A percentile compares a stretch with the other conserved stretches of the same genome.
Evolutionary conservation across 1,140 invertebrate genomes (phyloP).

Genomic region (Pachypeltis micranthus): DNA sequence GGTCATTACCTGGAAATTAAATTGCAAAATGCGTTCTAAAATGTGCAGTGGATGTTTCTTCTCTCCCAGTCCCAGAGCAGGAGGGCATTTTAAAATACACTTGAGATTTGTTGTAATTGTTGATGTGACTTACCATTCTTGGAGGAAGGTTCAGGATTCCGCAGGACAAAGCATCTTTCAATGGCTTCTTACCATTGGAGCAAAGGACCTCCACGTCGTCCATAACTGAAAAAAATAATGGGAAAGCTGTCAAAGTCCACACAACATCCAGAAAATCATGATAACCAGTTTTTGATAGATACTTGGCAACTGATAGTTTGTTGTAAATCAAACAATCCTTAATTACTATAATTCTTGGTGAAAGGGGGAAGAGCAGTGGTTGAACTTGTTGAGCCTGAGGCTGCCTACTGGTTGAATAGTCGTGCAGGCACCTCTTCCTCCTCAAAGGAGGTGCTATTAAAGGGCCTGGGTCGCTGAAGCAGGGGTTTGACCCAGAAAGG

Average conservation of each 20-base stretch:
- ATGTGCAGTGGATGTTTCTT: conserved; percentile 3
- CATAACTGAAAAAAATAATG: conserved; percentile 54
- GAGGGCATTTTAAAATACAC: neutral
- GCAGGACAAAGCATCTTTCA: conserved; percentile 45
- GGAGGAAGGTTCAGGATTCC: conserved; percentile 51
- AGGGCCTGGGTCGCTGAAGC: too few relatives aligned
- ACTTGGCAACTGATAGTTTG: neutral
- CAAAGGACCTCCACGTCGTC: conserved; percentile 29
- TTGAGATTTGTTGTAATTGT: neutral
- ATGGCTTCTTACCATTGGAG: conserved; percentile 24
- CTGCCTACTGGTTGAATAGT: too few relatives aligned
- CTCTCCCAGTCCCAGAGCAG: neutral
- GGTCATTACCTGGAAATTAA: conserved; percentile 35
- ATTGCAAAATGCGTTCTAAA: neutral
- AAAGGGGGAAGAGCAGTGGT: neutral
- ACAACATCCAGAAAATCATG: neutral
- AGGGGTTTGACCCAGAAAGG: too few relatives aligned
- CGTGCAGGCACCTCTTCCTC: too few relatives aligned
- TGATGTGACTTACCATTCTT: conserved; percentile 32
- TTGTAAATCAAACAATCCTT: neutral
- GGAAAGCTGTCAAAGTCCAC: conserved; percentile 23
- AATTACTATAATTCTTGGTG: neutral
- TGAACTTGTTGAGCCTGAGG: too few relatives aligned
- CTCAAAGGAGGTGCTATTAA: too few relatives aligned
- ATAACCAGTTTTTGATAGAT: neutral